Evolutionary conservation across 35 echinoderm and acorn worm species (phyloP).

Genomic region (Apostichopus japonicus): DNA sequence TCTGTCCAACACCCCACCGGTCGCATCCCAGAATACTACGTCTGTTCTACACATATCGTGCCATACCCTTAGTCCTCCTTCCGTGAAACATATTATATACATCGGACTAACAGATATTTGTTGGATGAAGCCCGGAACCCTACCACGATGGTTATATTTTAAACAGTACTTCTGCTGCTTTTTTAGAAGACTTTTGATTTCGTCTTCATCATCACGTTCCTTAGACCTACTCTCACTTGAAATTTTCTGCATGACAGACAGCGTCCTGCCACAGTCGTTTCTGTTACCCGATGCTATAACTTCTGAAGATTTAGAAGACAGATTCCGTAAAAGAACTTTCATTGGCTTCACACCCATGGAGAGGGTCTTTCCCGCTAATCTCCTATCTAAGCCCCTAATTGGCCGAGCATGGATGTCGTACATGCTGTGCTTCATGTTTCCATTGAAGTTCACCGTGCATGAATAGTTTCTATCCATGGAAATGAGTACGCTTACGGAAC

Average conservation of each 20-base stretch:
- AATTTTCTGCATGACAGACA: constrained; percentile 43
- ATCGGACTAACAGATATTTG: neutral
- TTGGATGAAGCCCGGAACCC: constrained; percentile 25
- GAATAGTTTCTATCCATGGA: neutral
- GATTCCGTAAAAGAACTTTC: neutral
- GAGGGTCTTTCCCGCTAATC: no score
- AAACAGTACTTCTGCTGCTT: neutral
- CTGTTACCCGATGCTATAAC: neutral
- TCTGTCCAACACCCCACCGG: constrained; percentile 2
- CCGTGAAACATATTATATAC: no score
- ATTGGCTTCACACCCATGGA: constrained; percentile 2
- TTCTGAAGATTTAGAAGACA: neutral
- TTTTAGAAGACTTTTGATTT: constrained; percentile 9
- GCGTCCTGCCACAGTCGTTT: no score
- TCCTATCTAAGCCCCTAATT: neutral
- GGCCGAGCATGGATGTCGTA: neutral
- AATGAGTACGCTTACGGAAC: neutral
- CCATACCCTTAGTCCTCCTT: constrained; percentile 29
- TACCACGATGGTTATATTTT: neutral
- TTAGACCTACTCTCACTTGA: constrained; percentile 5
- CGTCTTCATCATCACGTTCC: neutral
- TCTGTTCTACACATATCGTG: constrained; percentile 31
- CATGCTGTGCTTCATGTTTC: neutral
- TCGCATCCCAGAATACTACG: constrained; percentile 32
- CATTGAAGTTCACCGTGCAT: neutral